Base-by-base conservation (phyloP, 1,140 invertebrate species). In the Nilaparvata lugens region DNA sequence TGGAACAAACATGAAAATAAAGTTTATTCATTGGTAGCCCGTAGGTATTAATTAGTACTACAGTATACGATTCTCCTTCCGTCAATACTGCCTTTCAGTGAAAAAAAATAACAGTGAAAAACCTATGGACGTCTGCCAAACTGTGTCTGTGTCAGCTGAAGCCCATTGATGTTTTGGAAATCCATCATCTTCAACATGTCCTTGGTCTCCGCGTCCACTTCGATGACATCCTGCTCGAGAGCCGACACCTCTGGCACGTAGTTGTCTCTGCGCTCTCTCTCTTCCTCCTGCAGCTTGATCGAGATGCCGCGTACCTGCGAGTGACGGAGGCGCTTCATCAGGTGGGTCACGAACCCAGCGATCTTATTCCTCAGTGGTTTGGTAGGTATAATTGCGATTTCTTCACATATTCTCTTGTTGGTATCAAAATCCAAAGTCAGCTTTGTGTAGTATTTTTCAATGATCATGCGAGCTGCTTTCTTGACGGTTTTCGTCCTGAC, bases 401-500 rank as follows among this genome's bases (percentile, higher is more conserved):
- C 97, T 74, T 99, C 97, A 75, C 95, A 98, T 80, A 99, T 93
- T 63, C 96, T 85, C 75, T 99, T 99, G 78, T 99, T 99, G 51
- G 95, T 98, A 74, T 99, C 95, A 76, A 99, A 99, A 78, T 99
- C 97, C 65, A 95, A 78, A 31, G 95, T 98, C 63, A 99, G 78
- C 63, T 91, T 85, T 52, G 95, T 97, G 79, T 99, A 99, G 74
- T 99, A 99, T 74, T 99, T 98, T 76, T 99, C 97, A 74, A 99
- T 99, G 67, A 99, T 98, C 53, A 97, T 89, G 71, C 96, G 88
- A n/a, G 97, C 91, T 66, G 97, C 96, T 79, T 99, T 99, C 78
- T 99, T 99, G 66, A 99, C 87, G 58, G 97, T 99, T 77, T 99
- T 99, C 57, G 97, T 99, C 74, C 97, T 84, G 55, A 99, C 97